phyloP scores from a whole-genome alignment of 1,140 invertebrate genomes.

The Drosophila bocqueti region DNA sequence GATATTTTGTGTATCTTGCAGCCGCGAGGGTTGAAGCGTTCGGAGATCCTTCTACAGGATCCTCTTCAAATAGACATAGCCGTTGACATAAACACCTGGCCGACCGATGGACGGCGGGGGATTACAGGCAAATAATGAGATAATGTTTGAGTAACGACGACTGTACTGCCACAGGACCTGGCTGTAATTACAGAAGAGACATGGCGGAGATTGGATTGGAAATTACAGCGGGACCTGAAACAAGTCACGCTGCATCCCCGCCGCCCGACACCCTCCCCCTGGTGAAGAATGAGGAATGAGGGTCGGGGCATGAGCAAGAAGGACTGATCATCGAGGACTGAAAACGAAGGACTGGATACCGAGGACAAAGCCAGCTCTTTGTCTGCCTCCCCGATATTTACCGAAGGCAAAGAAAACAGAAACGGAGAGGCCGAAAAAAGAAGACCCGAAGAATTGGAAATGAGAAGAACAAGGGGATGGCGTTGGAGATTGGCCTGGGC shows the following conservation, averaged over 20 bases:
- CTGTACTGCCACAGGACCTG: conserved; percentile 22
- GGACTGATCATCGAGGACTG: not conserved
- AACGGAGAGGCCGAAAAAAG: conserved; percentile 2
- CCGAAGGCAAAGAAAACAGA: conserved; percentile 13
- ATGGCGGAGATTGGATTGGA: conserved; percentile 17
- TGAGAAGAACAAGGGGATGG: conserved; percentile 1
- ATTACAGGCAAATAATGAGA: conserved; percentile 51
- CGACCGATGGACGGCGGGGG: conserved; percentile 7
- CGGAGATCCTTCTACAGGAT: conserved; percentile 20
- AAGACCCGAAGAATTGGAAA: conserved; percentile 14
- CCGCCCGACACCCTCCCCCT: conserved; percentile 12
- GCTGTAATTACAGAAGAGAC: conserved; percentile 43
- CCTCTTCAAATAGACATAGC: conserved; percentile 68
- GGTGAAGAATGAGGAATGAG: not conserved
- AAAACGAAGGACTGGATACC: not conserved
- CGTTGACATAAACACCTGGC: conserved; percentile 78
- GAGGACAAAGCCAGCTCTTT: conserved; percentile 67
- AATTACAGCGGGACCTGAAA: conserved; percentile 64
- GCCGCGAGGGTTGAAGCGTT: conserved; percentile 23
- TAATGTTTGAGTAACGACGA: conserved; percentile 27
- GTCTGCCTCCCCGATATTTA: conserved; percentile 35
- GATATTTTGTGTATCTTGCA: conserved; percentile 52
- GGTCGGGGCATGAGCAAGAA: not conserved
- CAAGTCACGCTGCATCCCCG: conserved; percentile 20
- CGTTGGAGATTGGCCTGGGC: not conserved